Evolutionary conservation across 1,140 invertebrate genomes (phyloP).

Genomic region (Nylanderia fulva): DNA sequence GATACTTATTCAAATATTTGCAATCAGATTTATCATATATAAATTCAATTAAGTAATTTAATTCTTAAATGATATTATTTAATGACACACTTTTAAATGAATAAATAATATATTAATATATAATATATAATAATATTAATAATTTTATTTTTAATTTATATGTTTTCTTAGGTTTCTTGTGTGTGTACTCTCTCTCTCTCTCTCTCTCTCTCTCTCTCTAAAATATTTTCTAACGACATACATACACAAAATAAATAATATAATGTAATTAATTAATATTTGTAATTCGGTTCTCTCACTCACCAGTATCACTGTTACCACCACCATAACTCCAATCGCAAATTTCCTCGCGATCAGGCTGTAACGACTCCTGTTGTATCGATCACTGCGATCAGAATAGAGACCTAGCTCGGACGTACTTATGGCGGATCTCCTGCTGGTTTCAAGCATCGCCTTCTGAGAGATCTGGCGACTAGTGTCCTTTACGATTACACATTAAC

Average conservation of each 20-base stretch:
- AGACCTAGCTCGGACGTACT: slow-evolving; percentile 84
- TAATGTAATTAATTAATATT: slow-evolving; percentile 5
- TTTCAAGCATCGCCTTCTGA: slow-evolving; percentile 81
- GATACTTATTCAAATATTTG: too few relatives aligned
- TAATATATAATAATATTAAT: too few relatives aligned
- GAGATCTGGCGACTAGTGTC: slow-evolving; percentile 17
- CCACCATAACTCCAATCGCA: slow-evolving; percentile 82
- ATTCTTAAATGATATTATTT: too few relatives aligned
- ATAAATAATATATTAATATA: too few relatives aligned
- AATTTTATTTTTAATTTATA: not conserved
- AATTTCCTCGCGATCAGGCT: slow-evolving; percentile 78
- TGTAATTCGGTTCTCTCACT: slow-evolving; percentile 65
- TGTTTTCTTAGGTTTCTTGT: not conserved
- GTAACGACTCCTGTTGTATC: slow-evolving; percentile 78
- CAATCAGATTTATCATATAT: too few relatives aligned
- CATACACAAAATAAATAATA: not conserved
- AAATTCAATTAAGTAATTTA: too few relatives aligned
- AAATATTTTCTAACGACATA: slow-evolving; percentile 1
- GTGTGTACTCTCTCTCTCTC: too few relatives aligned
- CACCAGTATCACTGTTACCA: slow-evolving; percentile 82
- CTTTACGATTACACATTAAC: slow-evolving; percentile 55
- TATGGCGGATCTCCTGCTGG: slow-evolving; percentile 81
- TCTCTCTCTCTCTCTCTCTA: too few relatives aligned
- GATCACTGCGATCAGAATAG: slow-evolving; percentile 82
- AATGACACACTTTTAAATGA: too few relatives aligned